Base-by-base conservation (phyloP, 2,113 vertebrate species). In the Pluvianellus socialis region DNA sequence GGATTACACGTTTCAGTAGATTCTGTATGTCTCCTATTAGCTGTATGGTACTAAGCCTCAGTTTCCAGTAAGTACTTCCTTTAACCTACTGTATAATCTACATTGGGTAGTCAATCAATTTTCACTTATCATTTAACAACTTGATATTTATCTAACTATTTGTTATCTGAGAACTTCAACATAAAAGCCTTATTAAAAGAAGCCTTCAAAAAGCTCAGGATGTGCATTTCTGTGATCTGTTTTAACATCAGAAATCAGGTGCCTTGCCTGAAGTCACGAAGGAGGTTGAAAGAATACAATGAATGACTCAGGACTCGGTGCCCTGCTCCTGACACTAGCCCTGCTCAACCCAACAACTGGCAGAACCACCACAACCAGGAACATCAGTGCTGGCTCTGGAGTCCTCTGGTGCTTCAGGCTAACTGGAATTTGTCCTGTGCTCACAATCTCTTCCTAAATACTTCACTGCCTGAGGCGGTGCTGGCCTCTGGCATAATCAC, bases 381-480 rank as follows among this genome's bases (percentile, higher is more conserved):
- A 62, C 17, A 79, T 12, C 71, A 65, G 47, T 6, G 13, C 49
- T 50, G 49, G 23, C 74, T 84, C 66, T 32, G 21, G 76, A 86
- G 68, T 33, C 47, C 61, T 65, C 66, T 75, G 45, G 49, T 72
- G 73, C 91, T 79, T 72, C 33, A 90, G 74, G 84, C 53, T 79
- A 95, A 90, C n/a, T 76, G 42, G 55, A 86, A 91, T 82, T 88
- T 79, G 67, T 82, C 89, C 81, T 40, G 8, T 32, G 89, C 50
- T 83, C 91, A 93, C 91, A 93, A 87, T 89, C 79, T 74, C 71
- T 93, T 88, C 59, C 92, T 96, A 95, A 96, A 79, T 72, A 94
- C 77, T 89, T 86, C 74, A 73, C 15, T 90, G 67, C 63, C 81
- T n/a, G 67, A 87, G 63, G 92, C 18, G 4, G 53, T 8, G 50